Evolutionary conservation across 2,113 vertebrate species (phyloP).

Genomic region (Grammomys surdaster): DNA sequence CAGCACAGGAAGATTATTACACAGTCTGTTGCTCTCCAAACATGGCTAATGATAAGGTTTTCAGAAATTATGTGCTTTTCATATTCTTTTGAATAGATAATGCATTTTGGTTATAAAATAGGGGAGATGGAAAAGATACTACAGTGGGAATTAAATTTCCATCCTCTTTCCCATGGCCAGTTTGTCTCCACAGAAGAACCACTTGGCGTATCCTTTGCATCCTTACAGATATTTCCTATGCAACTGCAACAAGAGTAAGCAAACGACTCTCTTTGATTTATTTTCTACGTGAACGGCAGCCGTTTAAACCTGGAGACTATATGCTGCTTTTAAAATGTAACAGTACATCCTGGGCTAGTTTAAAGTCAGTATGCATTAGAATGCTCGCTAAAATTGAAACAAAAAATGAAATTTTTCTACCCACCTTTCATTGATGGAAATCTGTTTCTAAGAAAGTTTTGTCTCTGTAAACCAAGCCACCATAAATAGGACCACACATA

Average conservation of each 20-base stretch:
- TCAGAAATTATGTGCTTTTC: constrained; percentile 35
- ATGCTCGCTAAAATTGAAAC: background rate
- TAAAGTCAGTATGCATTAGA: background rate
- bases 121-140: background rate
- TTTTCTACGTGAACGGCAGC: background rate
- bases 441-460: background rate
- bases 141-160: background rate
- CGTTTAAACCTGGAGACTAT: background rate
- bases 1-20: background rate
- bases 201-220: background rate
- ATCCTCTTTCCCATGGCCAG: background rate
- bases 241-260: background rate
- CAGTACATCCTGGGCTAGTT: background rate
- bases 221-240: background rate
- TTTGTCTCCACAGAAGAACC: background rate
- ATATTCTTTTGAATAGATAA: constrained; percentile 25
- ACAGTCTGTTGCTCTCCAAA: constrained; percentile 16
- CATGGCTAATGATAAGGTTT: constrained; percentile 24
- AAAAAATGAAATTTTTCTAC: background rate
- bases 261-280: background rate
- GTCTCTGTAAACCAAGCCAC: background rate
- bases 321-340: background rate
- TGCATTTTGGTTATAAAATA: constrained; percentile 33
- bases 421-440: background rate
- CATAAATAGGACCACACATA: background rate